Evolutionary conservation across 1,140 invertebrate species (phyloP), one percentile per base, ranked within the genome.

Genomic region (Trichogramma pretiosum): DNA sequence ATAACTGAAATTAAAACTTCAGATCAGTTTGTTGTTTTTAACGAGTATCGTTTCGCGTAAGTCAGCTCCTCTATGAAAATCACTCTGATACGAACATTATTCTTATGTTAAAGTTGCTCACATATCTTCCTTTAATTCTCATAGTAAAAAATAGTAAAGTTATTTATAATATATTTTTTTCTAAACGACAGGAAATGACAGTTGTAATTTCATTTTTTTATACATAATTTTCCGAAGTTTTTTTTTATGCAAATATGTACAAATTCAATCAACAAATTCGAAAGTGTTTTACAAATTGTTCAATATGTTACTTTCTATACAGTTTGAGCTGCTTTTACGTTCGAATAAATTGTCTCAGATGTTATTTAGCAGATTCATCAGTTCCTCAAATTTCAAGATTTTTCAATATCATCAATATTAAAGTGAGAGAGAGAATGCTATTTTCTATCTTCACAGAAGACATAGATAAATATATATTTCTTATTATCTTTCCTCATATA

Each of bases 401-500:
- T 56, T 63, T 61, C 56, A 53, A 64, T 63, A 65, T 71, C 67
- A 68, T 70, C 67, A 68, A 69, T 71, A 65, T 70, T 70, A 62
- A 46, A 70, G 66, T 69, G 65, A 70, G 63, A 70, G 68, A 68
- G 63, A 70, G 68, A 68, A 64, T 70, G 69, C 67, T 70, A 71
- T 72, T 69, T 70, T 67, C 64, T 67, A 75, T 76, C 74, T 77
- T 77, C 75, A 76, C 72, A 76, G 75, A 77, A 77, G 74, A 76
- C 70, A 75, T 71, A 72, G 70, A 71, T 72, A 74, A 73, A 72
- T 72, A 73, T 72, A 74, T 73, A 72, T n/a, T 71, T 73, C 71
- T 72, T 62, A 70, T 72, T 71, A 69, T 73, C 66, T 70, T 72
- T 69, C 56, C 68, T 72, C 70, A 70, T 67, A 68, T 69, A 72